phyloP scores from a whole-genome alignment of 53 echinoderm and acorn worm species.

The Zoroaster sp. region DNA sequence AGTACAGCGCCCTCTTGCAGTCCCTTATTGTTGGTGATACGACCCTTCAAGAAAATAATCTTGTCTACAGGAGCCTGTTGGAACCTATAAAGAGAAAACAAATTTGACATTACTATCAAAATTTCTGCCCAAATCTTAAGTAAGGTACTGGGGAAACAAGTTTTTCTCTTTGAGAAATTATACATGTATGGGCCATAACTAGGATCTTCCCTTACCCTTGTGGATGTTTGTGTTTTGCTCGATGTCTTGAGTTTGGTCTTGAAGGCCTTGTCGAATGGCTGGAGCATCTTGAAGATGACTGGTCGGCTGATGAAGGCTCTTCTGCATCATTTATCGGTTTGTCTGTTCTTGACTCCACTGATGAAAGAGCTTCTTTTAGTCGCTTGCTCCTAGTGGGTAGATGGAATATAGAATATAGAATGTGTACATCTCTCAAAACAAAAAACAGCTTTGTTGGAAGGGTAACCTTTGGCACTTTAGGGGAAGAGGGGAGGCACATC shows the following conservation, averaged over 20 bases:
- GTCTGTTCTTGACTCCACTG: not conserved
- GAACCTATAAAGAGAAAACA: conserved; percentile 51
- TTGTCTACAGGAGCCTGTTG: conserved; percentile 91
- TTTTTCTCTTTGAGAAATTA: too few relatives aligned
- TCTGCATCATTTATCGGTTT: not conserved
- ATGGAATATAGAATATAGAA: not conserved
- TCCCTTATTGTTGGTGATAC: conserved; percentile 60
- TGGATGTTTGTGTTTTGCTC: conserved; percentile 73
- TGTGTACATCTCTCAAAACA: not conserved
- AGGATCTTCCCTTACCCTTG: conserved; percentile 76
- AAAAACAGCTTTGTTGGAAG: not conserved
- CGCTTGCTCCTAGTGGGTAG: conserved; percentile 56
- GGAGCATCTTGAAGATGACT: not conserved
- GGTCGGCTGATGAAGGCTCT: not conserved
- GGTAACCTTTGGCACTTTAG: not conserved
- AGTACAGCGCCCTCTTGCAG: conserved; percentile 80
- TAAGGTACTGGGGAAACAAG: too few relatives aligned
- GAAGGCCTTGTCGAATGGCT: not conserved
- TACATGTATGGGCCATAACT: too few relatives aligned
- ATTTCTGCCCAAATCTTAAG: not conserved
- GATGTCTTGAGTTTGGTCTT: conserved; percentile 88
- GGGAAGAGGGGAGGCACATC: not conserved
- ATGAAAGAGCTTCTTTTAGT: conserved; percentile 71
- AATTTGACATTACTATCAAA: not conserved
- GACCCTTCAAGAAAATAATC: conserved; percentile 70